Evolutionary conservation across 1,140 invertebrate species (phyloP), one percentile per base, ranked within the genome.

Genomic region (Atta cephalotes): DNA sequence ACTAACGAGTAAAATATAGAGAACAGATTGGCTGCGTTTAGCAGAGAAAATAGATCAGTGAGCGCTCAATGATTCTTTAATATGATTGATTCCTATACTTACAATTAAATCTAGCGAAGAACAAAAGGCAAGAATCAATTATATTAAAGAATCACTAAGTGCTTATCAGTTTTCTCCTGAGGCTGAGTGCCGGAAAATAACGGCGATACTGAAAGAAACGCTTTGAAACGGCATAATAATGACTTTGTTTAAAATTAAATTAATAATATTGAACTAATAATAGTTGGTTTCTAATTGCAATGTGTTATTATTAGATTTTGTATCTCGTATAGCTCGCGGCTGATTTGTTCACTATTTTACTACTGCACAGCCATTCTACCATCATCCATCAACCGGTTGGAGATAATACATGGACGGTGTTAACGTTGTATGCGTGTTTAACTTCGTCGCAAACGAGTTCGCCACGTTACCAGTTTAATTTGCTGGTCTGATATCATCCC

Each of bases 351-450:
- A 28, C n/a, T 66, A 62, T 18, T 84, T 76, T 62, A 62, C 80
- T 82, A 49, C 80, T 74, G 35, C 68, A 25, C 80, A 56, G 70
- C 56, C 56, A 35, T 74, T 74, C 68, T 28, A 84, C 56, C 39
- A 76, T 84, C 80, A 84, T 84, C 80, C 70, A 76, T 84, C 80
- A 84, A 84, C 70, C 68, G 80, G 45, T 56, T 25, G 28, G 58
- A 84, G 70, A 84, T 84, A 84, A 84, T 76, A 62, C 56, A 62
- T 49, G 39, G 56, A 14, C 80, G 56, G n/a, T 25, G 39, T 74
- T 84, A 84, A 76, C 60, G 80, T 51, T 84, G 56, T 84, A 63
- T 62, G 70, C 80, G 80, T 74, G 80, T 84, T 84, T 84, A 84
- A 84, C 80, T 84, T 84, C 25, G 80, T 82, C 63, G 56, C 80